Base-by-base conservation (phyloP, 1,140 invertebrate genomes). In the Steinernema khuongi region DNA sequence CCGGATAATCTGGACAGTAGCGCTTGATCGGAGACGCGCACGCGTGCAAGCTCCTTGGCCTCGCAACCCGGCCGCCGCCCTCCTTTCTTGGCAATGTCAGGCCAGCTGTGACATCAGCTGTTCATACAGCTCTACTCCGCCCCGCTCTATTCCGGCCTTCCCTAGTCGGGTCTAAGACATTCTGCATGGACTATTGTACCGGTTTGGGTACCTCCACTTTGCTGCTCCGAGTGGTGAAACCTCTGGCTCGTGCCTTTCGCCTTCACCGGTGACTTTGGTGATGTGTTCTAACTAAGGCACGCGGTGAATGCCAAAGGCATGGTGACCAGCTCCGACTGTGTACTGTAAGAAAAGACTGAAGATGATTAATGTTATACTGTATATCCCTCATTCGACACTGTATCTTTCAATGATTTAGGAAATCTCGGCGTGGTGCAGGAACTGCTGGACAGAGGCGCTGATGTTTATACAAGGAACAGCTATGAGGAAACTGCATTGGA, bases 81-180 rank as follows among this genome's bases (percentile, higher is more conserved):
- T 26, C 50, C 4, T 26, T 60, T 60, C 50, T 60, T 60, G 50
- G 50, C 26, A 22, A 22, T 60, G 50, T 60, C 50, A 60, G 50
- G 50, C 50, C 50, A 60, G 50, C 50, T 60, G 50, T 60, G 50
- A 60, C 50, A 60, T 60, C 50, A 60, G 50, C 50, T 60, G 50
- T 60, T 60, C 50, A 60, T 60, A 60, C 50, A 60, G 2, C 26
- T 22, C 4, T 14, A 2, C 7, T 22, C 50, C 50, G 50, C 50
- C 50, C 22, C 11, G 4, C 36, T 41, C 36, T 41, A 41, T 41
- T 41, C 36, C 36, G 7, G 36, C 7, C 36, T 41, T 41, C 36
- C 36, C n/a, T n/a, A 41, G 7, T 41, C 36, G 7, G 7, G 36
- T 41, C 36, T 41, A 11, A 41, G n/a, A n/a, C 36, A n/a, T 41